Base-by-base conservation (phyloP, 2,113 vertebrate species). In the Lynx canadensis region DNA sequence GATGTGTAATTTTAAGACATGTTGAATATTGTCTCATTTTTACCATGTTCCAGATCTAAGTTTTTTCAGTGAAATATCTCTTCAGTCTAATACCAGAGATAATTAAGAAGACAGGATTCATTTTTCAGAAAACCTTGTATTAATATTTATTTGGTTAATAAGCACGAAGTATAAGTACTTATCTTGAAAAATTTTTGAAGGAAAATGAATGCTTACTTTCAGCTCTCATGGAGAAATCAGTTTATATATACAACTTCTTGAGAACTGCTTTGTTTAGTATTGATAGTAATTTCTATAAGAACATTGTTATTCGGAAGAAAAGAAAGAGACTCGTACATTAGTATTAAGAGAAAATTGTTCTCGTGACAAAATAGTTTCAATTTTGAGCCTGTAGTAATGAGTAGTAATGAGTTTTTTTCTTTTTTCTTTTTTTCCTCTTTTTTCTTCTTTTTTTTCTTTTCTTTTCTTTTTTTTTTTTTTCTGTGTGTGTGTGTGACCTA, bases 401-500 rank as follows among this genome's bases (percentile, higher is more conserved):
- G 7, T 97, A 66, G 71, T 98, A 98, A 98, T 66, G 0, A 80
- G 33, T 71, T 79, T 86, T 48, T 8, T 97, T 98, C 97, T 73
- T 88, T 97, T 97, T 99, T 98, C 14, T 18, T 55, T 16, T 55
- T 55, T 15, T 55, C 4, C 21, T 9, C 8, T 97, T 97, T 95
- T 98, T 93, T 94, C 97, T 31, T 89, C 95, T 98, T 97, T 71
- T 88, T 97, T 97, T 99, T 98, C 3, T 5, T 55, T 4, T 55
- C 4, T 55, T 14, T 18, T 9, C 3, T 97, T 97, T 95, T 98
- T 93, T 94, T 87, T 98, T 97, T 73, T 87, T 97, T 97, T 98
- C 97, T 45, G 45, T 45, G 45, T 45, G 45, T 45, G 45, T 45
- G 45, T 98, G 91, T 96, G 88, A 96, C 82, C 69, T 98, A 99